A percentile compares a stretch with the other conserved stretches of the same genome.
These are phyloP conservation scores for Riparia riparia DNA, from an alignment of 2,113 vertebrate genomes.

Conservation along the genomic window DNA sequence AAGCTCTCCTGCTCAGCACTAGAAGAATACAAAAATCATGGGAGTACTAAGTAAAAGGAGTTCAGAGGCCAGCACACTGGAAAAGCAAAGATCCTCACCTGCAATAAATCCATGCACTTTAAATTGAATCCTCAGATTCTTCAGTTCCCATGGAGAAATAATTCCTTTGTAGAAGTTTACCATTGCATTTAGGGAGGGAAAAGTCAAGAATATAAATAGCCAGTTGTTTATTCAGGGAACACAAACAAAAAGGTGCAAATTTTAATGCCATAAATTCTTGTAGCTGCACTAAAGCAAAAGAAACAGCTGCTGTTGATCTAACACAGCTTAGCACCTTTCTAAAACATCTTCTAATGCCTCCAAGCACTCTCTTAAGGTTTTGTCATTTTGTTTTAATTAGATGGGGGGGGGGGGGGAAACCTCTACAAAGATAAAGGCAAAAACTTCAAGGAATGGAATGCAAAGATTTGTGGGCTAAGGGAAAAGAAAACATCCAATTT, in stretches of 20 bases:
- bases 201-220: background rate
- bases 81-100: background rate
- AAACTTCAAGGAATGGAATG: background rate
- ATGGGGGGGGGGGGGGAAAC: fast-evolving
- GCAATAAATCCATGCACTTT: background rate
- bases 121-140: background rate
- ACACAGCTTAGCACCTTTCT: background rate
- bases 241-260: background rate
- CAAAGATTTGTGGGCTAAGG: background rate
- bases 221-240: background rate
- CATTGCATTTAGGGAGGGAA: background rate
- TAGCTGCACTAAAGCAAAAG: background rate
- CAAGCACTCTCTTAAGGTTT: background rate
- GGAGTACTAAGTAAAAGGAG: background rate
- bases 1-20: background rate
- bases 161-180: background rate
- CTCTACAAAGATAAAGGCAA: background rate
- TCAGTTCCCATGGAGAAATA: background rate
- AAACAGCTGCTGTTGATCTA: background rate
- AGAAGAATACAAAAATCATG: background rate
- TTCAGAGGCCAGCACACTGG: background rate
- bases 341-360: background rate
- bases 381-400: background rate
- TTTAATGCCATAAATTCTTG: background rate
- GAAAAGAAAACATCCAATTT: background rate